phyloP scores from a whole-genome alignment of 2,113 vertebrate species.

The Petromus typicus region DNA sequence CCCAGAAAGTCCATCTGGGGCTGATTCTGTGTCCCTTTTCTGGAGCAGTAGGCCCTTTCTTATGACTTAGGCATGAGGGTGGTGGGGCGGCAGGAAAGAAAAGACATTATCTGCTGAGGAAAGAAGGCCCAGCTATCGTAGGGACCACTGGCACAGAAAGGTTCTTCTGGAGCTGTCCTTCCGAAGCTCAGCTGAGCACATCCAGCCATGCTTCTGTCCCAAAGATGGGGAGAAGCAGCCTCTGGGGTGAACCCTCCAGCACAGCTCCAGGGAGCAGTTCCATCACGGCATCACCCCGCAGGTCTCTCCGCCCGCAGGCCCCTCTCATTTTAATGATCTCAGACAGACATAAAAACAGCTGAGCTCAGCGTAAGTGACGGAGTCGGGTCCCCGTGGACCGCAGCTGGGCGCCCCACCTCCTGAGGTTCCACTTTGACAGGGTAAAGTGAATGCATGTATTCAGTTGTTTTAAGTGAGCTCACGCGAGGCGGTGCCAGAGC shows the following conservation, averaged over 20 bases:
- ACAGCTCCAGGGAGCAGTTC: neutral
- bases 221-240: neutral
- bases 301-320: conserved; percentile 19
- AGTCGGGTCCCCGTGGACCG: conserved; percentile 68
- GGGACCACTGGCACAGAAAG: neutral
- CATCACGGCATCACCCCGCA: neutral
- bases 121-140: neutral
- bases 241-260: neutral
- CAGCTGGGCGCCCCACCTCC: conserved; percentile 73
- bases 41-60: neutral
- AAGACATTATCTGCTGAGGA: neutral
- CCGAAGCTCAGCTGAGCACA: neutral
- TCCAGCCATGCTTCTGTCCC: neutral
- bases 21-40: neutral
- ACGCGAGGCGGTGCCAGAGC: conserved; percentile 63
- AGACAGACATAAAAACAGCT: conserved; percentile 76
- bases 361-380: conserved; percentile 74
- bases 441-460: conserved; percentile 79
- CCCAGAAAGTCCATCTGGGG: neutral
- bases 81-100: neutral
- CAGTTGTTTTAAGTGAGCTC: conserved; percentile 81
- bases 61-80: neutral
- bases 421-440: conserved; percentile 59
- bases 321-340: conserved; percentile 70
- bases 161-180: neutral